Evolutionary conservation across 1,140 invertebrate genomes (phyloP), one percentile per base, ranked within the genome.

Genomic region (honey bee (Apis mellifera)): DNA sequence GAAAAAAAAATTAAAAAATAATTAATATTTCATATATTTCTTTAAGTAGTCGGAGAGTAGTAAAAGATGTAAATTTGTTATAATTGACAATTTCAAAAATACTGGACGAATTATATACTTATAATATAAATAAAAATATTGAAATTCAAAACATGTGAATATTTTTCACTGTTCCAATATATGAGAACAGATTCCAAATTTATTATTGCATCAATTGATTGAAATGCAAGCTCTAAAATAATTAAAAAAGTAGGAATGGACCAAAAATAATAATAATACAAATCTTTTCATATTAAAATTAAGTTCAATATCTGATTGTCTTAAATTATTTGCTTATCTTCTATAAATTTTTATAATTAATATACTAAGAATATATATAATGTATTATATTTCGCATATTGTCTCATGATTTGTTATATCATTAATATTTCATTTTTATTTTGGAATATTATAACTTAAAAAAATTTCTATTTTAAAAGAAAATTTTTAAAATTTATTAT

Each of bases 221-320:
- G 32, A 82, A 19, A 75, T 82, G 81, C 81, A 71, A 77, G 81
- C 81, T 82, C 81, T 42, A 78, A 71, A 69, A 64, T 78, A 78
- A 65, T 70, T 82, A 48, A 71, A 66, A 78, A 78, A 75, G 71
- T 78, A 82, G 81, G 81, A 78, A 82, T 82, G 81, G 81, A 78
- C 81, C 81, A 64, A 71, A 65, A 60, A 60, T 54, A 42, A 57
- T 23, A 21, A 50, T 78, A 55, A 66, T 55, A 42, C 26, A 52
- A 57, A 19, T 73, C 66, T 74, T 74, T 81, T 74, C 21, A n/a
- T 73, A 65, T n/a, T 32, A 50, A 65, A 32, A 74, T 74, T 59
- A 26, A 60, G 42, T 71, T 48, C 32, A 50, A 50, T 26, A 9
- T 42, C 26, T 21, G 32, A 78, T 11, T 59, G 15, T 48, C n/a